Evolutionary conservation across 1,140 invertebrate genomes (phyloP), one percentile per base, ranked within the genome.

Genomic region (Lerema accius): DNA sequence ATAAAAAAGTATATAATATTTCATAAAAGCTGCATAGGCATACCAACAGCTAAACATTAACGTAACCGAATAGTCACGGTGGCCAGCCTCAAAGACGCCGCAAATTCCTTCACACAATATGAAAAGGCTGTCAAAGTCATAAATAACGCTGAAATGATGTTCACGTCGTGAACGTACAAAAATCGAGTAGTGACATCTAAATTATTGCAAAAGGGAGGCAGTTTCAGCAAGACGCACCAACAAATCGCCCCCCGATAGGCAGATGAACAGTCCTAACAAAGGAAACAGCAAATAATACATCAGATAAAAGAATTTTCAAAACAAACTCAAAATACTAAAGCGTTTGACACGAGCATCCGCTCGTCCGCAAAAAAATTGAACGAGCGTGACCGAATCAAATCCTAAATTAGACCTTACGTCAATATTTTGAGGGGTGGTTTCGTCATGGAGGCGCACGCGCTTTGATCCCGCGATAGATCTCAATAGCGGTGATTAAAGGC

Each of bases 281-380:
- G 77, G 75, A 73, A 84, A 86, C 79, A 84, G 71, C 84, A 85
- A 89, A 89, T 84, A 85, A 87, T 90, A 87, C 78, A 87, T 86
- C 80, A 84, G 80, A 89, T 89, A 90, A 90, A 90, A 90, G 86
- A 89, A 89, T 90, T 90, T 90, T 90, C 86, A 90, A 90, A 90
- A 90, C 88, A 90, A 90, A 90, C 85, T 90, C 88, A 84, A 90
- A 88, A 90, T 89, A 89, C 86, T 86, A 83, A 89, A 86, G 86
- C 86, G 86, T 87, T 90, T 90, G 86, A 90, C 88, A 89, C 84
- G 86, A 88, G 86, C 88, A 90, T 90, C 88, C 88, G 88, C 82
- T 90, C 55, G 71, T 50, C 60, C 67, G 78, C 80, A 90, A 90
- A 90, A 90, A 90, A 88, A 65, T 63, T 63, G 63, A 69, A 63